Conservation (phyloP, 2,797 vertebrate genomes). For the Gambelia wislizenii region DNA sequence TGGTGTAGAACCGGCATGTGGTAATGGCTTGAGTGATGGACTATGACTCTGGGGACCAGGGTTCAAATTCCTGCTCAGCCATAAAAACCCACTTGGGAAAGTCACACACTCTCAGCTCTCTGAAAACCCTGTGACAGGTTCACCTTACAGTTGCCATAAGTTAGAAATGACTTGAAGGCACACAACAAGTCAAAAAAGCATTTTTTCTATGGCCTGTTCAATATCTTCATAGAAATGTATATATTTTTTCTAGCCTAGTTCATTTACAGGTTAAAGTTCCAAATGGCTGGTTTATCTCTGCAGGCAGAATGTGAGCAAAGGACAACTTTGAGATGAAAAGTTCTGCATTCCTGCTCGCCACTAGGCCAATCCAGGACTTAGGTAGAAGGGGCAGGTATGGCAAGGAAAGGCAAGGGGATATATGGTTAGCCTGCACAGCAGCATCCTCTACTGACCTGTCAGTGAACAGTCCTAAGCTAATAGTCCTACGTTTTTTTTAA, state of each 20-base stretch:
- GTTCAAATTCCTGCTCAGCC: too few relatives aligned
- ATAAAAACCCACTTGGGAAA: too few relatives aligned
- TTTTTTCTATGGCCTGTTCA: too few relatives aligned
- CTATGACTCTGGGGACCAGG: too few relatives aligned
- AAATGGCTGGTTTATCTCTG: slow-evolving; percentile 53
- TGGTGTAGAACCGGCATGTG: too few relatives aligned
- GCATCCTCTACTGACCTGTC: slow-evolving; percentile 34
- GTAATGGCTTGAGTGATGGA: too few relatives aligned
- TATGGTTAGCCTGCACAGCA: neutral
- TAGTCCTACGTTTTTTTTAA: too few relatives aligned
- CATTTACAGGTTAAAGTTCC: slow-evolving; percentile 56
- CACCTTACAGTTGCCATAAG: too few relatives aligned
- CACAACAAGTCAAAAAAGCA: too few relatives aligned
- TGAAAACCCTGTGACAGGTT: too few relatives aligned
- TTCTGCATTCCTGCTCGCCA: slow-evolving; percentile 12
- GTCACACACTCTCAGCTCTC: too few relatives aligned
- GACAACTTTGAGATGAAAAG: slow-evolving; percentile 48
- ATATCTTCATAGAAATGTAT: neutral
- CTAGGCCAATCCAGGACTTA: neutral
- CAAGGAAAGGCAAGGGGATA: neutral
- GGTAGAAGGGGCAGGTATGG: neutral
- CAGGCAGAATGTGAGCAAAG: slow-evolving; percentile 21
- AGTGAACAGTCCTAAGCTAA: neutral
- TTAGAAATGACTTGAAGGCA: too few relatives aligned
- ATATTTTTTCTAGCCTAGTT: slow-evolving; percentile 21